Conservation (phyloP, 1,140 invertebrate species). For the Patella vulgata region DNA sequence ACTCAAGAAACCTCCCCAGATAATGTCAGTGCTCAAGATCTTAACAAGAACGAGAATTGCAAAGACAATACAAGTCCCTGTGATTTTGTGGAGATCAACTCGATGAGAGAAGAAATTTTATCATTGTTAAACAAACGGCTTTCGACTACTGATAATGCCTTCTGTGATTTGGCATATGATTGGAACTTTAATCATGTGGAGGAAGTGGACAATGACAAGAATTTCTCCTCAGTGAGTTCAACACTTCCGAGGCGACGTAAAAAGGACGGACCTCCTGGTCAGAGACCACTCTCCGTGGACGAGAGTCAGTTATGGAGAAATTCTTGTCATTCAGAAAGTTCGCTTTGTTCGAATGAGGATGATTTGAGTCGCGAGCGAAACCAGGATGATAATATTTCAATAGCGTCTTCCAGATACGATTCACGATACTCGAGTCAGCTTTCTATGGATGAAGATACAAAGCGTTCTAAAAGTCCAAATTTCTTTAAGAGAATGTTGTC, state of each 20-base stretch:
- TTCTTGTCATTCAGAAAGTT: conserved; percentile 24
- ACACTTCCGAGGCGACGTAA: neutral
- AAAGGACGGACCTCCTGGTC: neutral
- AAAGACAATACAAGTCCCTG: neutral
- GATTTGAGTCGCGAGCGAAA: neutral
- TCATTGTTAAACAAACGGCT: conserved; percentile 24
- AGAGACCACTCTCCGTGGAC: conserved; percentile 28
- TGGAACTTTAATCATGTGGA: conserved; percentile 11
- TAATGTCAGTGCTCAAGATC: neutral
- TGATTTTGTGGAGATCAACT: conserved; percentile 5
- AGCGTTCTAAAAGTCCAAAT: conserved; percentile 35
- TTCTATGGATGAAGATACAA: conserved; percentile 1
- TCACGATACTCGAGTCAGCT: neutral
- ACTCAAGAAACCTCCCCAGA: neutral
- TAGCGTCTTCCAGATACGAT: neutral
- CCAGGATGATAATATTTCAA: conserved; percentile 6
- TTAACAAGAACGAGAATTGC: neutral
- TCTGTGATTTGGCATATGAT: neutral
- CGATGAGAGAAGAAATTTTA: conserved; percentile 33
- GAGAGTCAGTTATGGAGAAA: conserved; percentile 15
- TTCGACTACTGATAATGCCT: conserved; percentile 15
- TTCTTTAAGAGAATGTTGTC: conserved; percentile 53
- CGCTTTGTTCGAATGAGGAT: conserved; percentile 8
- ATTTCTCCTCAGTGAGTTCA: neutral
- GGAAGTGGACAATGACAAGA: conserved; percentile 7